A percentile compares a stretch with the other conserved stretches of the same genome.
Conservation (phyloP, 2,113 vertebrate genomes). For the Erythrocebus patas region DNA sequence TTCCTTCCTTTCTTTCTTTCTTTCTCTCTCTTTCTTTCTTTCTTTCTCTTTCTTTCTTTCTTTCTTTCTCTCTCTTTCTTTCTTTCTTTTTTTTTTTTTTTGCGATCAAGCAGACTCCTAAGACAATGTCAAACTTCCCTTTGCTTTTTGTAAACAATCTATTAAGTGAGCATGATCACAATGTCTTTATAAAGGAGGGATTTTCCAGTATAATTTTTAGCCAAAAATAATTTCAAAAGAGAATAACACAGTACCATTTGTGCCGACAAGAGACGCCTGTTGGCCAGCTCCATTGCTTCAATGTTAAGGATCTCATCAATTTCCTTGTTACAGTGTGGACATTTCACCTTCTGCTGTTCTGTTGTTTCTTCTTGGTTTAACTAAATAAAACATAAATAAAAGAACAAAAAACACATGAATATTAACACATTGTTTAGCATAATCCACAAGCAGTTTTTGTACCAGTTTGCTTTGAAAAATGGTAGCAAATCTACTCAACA, state of each 20-base stretch:
- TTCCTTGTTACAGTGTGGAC: slow-evolving; percentile 64
- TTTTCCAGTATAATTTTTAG: background rate
- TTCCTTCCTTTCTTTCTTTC: background rate
- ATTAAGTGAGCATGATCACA: background rate
- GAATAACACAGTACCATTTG: slow-evolving; percentile 47
- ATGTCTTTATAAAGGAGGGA: background rate
- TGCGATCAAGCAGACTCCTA: background rate
- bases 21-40: background rate
- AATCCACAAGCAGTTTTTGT: background rate
- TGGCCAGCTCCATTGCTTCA: slow-evolving; percentile 66
- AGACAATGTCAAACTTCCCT: background rate
- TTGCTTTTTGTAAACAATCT: background rate
- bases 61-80: background rate
- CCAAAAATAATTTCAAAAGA: background rate
- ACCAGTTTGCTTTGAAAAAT: background rate
- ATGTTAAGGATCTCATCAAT: slow-evolving; percentile 49
- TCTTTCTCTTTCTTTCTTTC: too few relatives aligned
- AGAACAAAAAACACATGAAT: background rate
- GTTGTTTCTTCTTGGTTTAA: slow-evolving; percentile 44
- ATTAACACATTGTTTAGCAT: background rate
- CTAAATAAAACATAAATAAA: slow-evolving; percentile 54
- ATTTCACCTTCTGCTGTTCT: slow-evolving; percentile 55
- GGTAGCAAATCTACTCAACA: background rate
- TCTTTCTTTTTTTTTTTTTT: background rate
- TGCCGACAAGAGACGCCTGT: slow-evolving; percentile 56